A percentile compares a stretch with the other conserved stretches of the same genome.
phyloP scores from a whole-genome alignment of 2,113 vertebrate species.

The Amia ocellicauda region DNA sequence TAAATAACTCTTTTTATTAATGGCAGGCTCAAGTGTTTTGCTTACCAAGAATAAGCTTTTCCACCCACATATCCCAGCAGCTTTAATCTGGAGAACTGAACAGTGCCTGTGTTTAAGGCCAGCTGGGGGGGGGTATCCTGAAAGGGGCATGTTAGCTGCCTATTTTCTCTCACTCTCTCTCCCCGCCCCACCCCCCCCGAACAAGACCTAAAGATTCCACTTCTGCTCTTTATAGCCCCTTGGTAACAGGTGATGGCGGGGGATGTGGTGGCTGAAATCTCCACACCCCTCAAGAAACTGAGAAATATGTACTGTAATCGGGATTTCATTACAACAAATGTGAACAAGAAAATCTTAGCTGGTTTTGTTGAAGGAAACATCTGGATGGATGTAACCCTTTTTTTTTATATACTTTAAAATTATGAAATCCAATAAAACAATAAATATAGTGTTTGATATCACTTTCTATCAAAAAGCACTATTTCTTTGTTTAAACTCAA shows the following conservation, averaged over 20 bases:
- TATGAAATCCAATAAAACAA: too few species aligned
- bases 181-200: too few species aligned
- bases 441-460: too few species aligned
- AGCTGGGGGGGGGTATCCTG: not conserved
- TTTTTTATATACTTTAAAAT: too few species aligned
- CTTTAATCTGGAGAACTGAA: slow-evolving; percentile 41
- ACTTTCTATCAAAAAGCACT: too few species aligned
- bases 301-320: too few species aligned
- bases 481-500: too few species aligned
- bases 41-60: slow-evolving; percentile 46
- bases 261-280: not conserved
- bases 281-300: too few species aligned
- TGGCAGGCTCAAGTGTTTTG: slow-evolving; percentile 42
- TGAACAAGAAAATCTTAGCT: too few species aligned
- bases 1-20: slow-evolving; percentile 59
- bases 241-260: slow-evolving; percentile 9
- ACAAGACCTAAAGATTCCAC: slow-evolving; percentile 13
- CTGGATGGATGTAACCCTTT: too few species aligned
- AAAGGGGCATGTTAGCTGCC: not conserved
- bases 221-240: not conserved
- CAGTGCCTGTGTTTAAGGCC: slow-evolving; percentile 4
- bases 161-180: slow-evolving; percentile 18
- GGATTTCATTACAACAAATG: too few species aligned
- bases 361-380: too few species aligned
- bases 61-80: slow-evolving; percentile 38